These are phyloP conservation scores for Coreius guichenoti DNA, from an alignment of 2,797 vertebrate genomes.

Conservation along the genomic window DNA sequence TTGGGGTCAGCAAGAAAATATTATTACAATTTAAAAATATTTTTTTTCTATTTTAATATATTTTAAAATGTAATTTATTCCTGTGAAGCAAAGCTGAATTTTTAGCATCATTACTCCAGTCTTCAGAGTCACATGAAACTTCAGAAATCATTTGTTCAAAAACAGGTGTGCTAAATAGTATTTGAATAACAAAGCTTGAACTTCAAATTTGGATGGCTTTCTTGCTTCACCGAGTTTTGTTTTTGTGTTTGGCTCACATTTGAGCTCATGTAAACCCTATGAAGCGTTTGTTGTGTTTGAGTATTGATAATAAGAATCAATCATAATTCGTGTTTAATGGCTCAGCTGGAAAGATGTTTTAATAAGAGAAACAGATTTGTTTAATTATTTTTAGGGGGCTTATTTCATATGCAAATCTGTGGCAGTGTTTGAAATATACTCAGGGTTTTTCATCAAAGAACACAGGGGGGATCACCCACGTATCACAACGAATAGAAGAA, in stretches of 20 bases:
- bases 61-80: not conserved
- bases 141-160: not conserved
- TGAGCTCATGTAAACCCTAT: not conserved
- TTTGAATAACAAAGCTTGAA: slow-evolving; percentile 17
- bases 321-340: slow-evolving; percentile 7
- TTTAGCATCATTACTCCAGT: not conserved
- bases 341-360: slow-evolving; percentile 35
- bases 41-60: not conserved
- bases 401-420: slow-evolving; percentile 19
- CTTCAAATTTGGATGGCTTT: not conserved
- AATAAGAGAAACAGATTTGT: slow-evolving; percentile 20
- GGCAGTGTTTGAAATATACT: not conserved
- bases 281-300: not conserved
- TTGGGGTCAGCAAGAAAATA: not conserved
- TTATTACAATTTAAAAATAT: not conserved
- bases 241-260: slow-evolving; percentile 6
- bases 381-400: not conserved
- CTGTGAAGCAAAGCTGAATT: not conserved
- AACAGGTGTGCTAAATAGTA: not conserved
- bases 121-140: not conserved
- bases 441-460: not conserved
- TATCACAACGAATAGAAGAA: not conserved
- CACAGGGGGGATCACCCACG: slow-evolving; percentile 25
- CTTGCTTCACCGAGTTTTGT: not conserved
- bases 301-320: slow-evolving; percentile 4